Conservation (phyloP, 2,797 vertebrate genomes). For the Centroberyx gerrardi region DNA sequence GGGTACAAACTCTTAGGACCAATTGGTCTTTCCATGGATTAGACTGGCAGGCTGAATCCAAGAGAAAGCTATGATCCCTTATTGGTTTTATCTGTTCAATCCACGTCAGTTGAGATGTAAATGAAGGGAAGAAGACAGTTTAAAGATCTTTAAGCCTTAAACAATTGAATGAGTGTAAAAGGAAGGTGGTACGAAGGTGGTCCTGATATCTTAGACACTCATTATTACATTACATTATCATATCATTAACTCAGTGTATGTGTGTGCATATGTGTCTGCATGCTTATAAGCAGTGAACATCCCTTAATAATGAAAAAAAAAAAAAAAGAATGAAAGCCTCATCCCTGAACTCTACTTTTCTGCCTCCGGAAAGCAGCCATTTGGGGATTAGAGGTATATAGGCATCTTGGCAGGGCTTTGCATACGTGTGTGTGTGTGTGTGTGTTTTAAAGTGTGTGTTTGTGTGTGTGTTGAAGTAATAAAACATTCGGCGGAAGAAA, state of each 20-base stretch:
- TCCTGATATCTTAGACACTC: too few relatives aligned
- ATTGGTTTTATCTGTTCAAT: too few relatives aligned
- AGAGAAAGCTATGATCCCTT: too few relatives aligned
- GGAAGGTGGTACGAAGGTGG: too few relatives aligned
- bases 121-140: too few relatives aligned
- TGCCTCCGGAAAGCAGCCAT: background rate
- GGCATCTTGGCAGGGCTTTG: constrained; percentile 12
- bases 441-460: background rate
- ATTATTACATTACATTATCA: too few relatives aligned
- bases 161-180: too few relatives aligned
- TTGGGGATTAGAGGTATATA: constrained; percentile 35
- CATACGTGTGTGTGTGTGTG: background rate
- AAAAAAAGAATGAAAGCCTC: constrained; percentile 1
- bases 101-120: too few relatives aligned
- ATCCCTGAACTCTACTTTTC: constrained; percentile 2
- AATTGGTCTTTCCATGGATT: too few relatives aligned
- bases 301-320: background rate
- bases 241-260: background rate
- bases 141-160: too few relatives aligned
- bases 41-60: too few relatives aligned
- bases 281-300: background rate
- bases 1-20: too few relatives aligned
- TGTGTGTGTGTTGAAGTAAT: background rate
- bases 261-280: background rate
- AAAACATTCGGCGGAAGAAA: constrained; percentile 12